phyloP scores from a whole-genome alignment of 2,797 vertebrate species.

The Sebastes cheni region DNA sequence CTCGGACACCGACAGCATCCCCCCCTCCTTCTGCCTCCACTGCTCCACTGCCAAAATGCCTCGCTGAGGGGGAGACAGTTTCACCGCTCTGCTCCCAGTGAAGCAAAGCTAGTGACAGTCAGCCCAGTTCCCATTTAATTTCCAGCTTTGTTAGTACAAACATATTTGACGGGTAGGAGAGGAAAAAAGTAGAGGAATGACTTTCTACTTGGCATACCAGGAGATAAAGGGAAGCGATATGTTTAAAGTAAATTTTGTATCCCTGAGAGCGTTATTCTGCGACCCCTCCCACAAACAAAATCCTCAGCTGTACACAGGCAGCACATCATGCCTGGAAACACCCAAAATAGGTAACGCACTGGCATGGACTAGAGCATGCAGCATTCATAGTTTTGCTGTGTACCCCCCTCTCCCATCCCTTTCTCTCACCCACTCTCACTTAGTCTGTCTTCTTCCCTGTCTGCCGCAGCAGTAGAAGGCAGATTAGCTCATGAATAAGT shows the following conservation, averaged over 20 bases:
- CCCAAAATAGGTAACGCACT: constrained; percentile 58
- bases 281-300: constrained; percentile 45
- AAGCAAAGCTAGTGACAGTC: constrained; percentile 43
- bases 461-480: constrained; percentile 81
- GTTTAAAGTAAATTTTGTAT: constrained; percentile 25
- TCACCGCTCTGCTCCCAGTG: constrained; percentile 23
- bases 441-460: constrained; percentile 68
- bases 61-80: constrained; percentile 47
- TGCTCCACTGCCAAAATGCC: constrained; percentile 66
- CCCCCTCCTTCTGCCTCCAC: constrained; percentile 66
- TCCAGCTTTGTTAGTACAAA: constrained; percentile 49
- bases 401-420: constrained; percentile 51
- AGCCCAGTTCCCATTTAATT: constrained; percentile 32
- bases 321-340: constrained; percentile 57
- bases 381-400: constrained; percentile 56
- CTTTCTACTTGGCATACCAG: constrained; percentile 13
- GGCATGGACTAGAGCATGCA: constrained; percentile 37
- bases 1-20: constrained; percentile 78
- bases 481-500: constrained; percentile 89
- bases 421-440: constrained; percentile 68
- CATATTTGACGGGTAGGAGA: constrained; percentile 14
- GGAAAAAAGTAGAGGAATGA: not conserved
- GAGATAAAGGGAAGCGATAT: constrained; percentile 29
- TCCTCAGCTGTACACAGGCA: constrained; percentile 36
- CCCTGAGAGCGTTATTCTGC: constrained; percentile 11